phyloP scores from a whole-genome alignment of 37 sponge, comb jelly and placozoan species.

The Agelas oroides region DNA sequence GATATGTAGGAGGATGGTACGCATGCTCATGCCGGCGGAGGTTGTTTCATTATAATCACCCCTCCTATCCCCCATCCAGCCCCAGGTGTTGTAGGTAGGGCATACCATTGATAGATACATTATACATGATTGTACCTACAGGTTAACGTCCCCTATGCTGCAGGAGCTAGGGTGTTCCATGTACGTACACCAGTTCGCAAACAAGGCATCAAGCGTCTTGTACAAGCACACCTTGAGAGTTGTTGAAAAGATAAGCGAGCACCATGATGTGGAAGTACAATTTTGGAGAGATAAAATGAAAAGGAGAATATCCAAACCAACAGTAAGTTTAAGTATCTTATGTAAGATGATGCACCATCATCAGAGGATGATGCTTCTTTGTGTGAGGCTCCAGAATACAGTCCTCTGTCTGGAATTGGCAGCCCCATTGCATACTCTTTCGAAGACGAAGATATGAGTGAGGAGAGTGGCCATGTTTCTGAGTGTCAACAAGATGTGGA shows the following conservation, averaged over 20 bases:
- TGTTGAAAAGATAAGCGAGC: slow-evolving; percentile 4
- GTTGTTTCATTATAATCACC: no score
- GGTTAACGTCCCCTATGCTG: slow-evolving; percentile 2
- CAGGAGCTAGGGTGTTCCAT: background rate
- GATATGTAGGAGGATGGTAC: no score
- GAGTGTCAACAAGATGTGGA: no score
- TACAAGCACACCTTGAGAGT: background rate
- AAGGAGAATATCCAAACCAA: background rate
- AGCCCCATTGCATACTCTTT: no score
- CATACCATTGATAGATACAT: no score
- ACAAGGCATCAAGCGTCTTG: slow-evolving; percentile 4
- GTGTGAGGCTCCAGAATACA: no score
- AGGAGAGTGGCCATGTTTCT: no score
- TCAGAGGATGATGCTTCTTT: no score
- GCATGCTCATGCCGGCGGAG: no score
- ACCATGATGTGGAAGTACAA: slow-evolving; percentile 22
- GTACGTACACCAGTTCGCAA: slow-evolving; percentile 11
- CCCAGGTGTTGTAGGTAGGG: slow-evolving; percentile 25
- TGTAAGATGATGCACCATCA: no score
- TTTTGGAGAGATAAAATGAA: slow-evolving; percentile 30
- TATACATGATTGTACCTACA: background rate
- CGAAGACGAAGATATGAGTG: no score
- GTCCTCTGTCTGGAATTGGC: no score
- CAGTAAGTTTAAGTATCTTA: background rate
- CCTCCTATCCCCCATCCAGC: background rate